A percentile compares a stretch with the other conserved stretches of the same genome.
phyloP scores from a whole-genome alignment of 2,797 vertebrate genomes.

The Pogonophryne albipinna region DNA sequence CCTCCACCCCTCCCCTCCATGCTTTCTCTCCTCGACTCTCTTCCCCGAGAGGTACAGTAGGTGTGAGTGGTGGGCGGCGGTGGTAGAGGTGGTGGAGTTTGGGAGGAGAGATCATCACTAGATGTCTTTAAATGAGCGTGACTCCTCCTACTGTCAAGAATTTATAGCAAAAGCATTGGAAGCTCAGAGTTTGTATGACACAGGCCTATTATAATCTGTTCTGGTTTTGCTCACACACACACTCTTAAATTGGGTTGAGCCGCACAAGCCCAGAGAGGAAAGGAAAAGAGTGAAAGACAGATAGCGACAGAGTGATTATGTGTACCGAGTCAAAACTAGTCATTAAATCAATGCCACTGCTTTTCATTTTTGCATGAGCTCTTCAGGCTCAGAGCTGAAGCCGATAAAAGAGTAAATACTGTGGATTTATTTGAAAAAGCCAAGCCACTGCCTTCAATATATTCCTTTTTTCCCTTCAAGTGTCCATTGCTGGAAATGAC shows the following conservation, averaged over 20 bases:
- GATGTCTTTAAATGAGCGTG: conserved; percentile 63
- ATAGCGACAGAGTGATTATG: conserved; percentile 25
- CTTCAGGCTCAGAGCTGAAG: conserved; percentile 24
- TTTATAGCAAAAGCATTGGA: conserved; percentile 44
- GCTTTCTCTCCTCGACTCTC: conserved; percentile 64
- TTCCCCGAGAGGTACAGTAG: conserved; percentile 76
- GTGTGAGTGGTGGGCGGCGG: conserved; percentile 69
- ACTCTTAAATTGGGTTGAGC: conserved; percentile 11
- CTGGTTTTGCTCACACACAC: conserved; percentile 41
- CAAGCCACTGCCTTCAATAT: conserved; percentile 12
- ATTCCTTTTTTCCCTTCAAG: conserved; percentile 15
- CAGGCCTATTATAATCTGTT: conserved; percentile 19
- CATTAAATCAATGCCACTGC: conserved; percentile 48
- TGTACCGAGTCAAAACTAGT: conserved; percentile 45
- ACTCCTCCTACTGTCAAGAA: conserved; percentile 74
- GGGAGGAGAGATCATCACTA: conserved; percentile 61
- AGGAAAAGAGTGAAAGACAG: conserved; percentile 3
- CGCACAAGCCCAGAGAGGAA: background rate
- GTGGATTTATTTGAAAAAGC: conserved; percentile 9
- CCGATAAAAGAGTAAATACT: conserved; percentile 15
- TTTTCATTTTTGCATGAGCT: conserved; percentile 58
- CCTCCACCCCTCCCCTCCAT: conserved; percentile 46
- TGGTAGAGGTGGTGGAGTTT: conserved; percentile 11
- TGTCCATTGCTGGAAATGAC: conserved; percentile 3
- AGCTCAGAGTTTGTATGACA: conserved; percentile 32